Conservation (phyloP, 1,140 invertebrate genomes). For the Heliconius hewitsoni region DNA sequence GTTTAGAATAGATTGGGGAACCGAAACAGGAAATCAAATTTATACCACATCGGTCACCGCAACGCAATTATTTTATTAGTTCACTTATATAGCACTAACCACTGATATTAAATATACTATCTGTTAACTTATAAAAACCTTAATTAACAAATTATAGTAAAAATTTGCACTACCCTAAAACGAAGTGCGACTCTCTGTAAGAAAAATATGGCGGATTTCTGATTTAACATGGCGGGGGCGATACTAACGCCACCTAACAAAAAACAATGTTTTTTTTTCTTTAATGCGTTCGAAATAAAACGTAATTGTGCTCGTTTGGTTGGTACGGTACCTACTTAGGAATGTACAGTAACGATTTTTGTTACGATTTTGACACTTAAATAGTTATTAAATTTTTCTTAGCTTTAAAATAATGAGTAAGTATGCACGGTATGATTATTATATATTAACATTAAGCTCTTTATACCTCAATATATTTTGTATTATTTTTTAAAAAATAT, state of each 20-base stretch:
- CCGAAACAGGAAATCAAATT: constrained; percentile 73
- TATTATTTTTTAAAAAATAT: neutral
- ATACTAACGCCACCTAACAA: constrained; percentile 59
- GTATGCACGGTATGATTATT: neutral
- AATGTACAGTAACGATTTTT: neutral
- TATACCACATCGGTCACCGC: constrained; percentile 63
- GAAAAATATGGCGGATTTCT: constrained; percentile 76
- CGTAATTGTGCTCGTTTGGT: neutral
- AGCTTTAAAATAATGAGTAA: too few relatives aligned
- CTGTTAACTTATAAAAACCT: constrained; percentile 72
- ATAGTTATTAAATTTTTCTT: neutral
- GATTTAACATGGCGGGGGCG: constrained; percentile 67
- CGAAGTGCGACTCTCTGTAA: constrained; percentile 73
- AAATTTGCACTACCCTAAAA: constrained; percentile 72
- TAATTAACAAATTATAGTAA: constrained; percentile 68
- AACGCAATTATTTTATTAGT: constrained; percentile 51
- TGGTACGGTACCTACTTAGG: neutral
- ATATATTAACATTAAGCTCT: neutral
- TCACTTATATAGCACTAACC: constrained; percentile 66
- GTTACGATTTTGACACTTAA: neutral
- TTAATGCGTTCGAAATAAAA: constrained; percentile 32
- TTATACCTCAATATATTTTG: neutral
- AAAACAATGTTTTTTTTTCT: constrained; percentile 32
- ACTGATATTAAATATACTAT: constrained; percentile 66
- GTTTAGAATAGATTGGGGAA: constrained; percentile 81